Evolutionary conservation across 35 echinoderm and acorn worm species (phyloP), one percentile per base, ranked within the genome.

Genomic region (Acanthaster planci): DNA sequence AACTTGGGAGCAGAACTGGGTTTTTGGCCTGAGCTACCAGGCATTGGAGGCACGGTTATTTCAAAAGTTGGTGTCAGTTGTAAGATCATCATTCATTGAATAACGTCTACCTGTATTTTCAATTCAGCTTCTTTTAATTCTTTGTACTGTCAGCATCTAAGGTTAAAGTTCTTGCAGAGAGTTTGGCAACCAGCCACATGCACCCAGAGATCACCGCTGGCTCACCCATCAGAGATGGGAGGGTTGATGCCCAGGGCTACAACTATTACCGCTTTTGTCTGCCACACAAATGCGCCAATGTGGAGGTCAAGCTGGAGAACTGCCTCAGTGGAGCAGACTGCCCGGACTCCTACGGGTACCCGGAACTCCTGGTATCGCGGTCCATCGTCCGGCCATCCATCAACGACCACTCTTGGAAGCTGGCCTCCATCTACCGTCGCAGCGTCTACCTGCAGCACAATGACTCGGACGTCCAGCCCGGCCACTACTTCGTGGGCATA

Each of bases 211-310:
- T 97, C 21, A 2, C 29, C 23, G 18, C 78, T 8, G 54, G 89
- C 21, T 51, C 84, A 18, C 42, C 40, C 8, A 51, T 85, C 2
- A 17, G 18, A 21, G 77, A 15, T 31, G 86, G 52, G 8, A 54
- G 26, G 23, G 51, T 97, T 16, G 32, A 50, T 0, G 50, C 77
- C 0, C 29, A 93, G 12, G 82, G 50, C 37, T 97, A 93, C 77
- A 27, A 76, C 22, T 97, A 97, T 64, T 97, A 88, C 39, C 82
- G 91, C 38, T 97, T 97, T 85, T 97, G 95, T 72, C 57, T 97
- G 16, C 91, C 95, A 0, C 29, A 38, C 14, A 84, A 56, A 9
- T 97, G 95, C 37, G 19, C 58, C 15, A 27, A 87, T 19, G 67
- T 93, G 30, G 81, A 91, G 23, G 84, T 97, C 0, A 89, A 77